These are phyloP conservation scores for Xenentodon cancila DNA, from an alignment of 2,797 vertebrate species.

Conservation along the genomic window DNA sequence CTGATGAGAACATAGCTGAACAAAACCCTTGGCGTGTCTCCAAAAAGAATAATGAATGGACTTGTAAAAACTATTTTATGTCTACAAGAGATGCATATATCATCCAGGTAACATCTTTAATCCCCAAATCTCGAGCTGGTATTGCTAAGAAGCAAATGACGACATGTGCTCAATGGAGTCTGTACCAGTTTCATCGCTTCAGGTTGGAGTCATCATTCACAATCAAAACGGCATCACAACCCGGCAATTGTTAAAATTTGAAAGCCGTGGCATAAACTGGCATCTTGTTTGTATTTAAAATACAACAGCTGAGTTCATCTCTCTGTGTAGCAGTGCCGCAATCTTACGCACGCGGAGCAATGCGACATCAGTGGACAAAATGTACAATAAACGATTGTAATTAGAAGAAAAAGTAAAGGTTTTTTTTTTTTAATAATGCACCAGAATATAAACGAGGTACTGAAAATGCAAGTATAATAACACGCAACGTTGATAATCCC, in stretches of 20 bases:
- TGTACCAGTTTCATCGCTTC: conserved; percentile 64
- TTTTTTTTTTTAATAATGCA: conserved; percentile 15
- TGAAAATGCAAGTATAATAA: conserved; percentile 29
- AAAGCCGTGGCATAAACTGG: conserved; percentile 15
- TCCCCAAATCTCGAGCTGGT: conserved; percentile 62
- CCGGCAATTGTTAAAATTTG: conserved; percentile 30
- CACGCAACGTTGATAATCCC: conserved; percentile 56
- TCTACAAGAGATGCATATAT: conserved; percentile 44
- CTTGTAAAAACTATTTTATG: conserved; percentile 53
- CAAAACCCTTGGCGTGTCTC: conserved; percentile 54
- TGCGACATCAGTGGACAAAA: conserved; percentile 62
- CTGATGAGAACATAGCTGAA: conserved; percentile 84
- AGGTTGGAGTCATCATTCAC: conserved; percentile 62
- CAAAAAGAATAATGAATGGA: conserved; percentile 54
- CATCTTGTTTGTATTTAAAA: conserved; percentile 29
- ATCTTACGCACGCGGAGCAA: conserved; percentile 49
- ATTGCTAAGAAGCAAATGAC: conserved; percentile 61
- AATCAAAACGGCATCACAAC: conserved; percentile 45
- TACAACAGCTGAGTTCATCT: conserved; percentile 38
- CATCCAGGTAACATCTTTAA: conserved; percentile 50
- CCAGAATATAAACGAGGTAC: conserved; percentile 15
- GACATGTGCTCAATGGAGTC: conserved; percentile 58
- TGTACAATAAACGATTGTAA: conserved; percentile 55
- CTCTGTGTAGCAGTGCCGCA: conserved; percentile 58
- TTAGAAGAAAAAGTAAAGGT: conserved; percentile 8